These are phyloP conservation scores for Catharus bicknelli DNA, from an alignment of 2,113 vertebrate species.

Conservation along the genomic window DNA sequence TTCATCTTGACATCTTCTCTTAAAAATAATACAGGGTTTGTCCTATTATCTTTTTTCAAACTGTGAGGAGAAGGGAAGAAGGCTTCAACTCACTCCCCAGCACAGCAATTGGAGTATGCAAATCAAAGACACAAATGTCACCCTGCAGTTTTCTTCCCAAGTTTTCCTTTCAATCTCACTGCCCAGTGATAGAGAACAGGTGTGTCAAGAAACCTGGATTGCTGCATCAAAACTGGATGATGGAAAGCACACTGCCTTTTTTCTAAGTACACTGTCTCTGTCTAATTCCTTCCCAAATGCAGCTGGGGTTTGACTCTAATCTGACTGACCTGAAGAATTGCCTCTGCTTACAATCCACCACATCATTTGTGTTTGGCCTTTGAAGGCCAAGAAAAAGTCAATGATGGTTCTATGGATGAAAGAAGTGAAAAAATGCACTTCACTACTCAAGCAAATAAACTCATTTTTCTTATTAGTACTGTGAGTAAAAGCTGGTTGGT, in stretches of 20 bases:
- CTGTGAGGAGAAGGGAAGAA: neutral
- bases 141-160: neutral
- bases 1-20: slow-evolving; percentile 75
- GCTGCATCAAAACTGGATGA: neutral
- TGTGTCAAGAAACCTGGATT: neutral
- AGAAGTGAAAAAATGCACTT: neutral
- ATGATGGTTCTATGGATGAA: neutral
- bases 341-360: neutral
- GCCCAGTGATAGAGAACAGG: neutral
- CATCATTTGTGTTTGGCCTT: neutral
- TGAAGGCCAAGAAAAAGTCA: slow-evolving; percentile 7
- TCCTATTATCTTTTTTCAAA: slow-evolving; percentile 70
- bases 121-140: neutral
- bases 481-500: neutral
- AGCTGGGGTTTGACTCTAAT: neutral
- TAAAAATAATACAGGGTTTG: slow-evolving; percentile 74
- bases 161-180: neutral
- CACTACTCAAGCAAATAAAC: neutral
- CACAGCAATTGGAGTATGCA: neutral
- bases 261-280: neutral
- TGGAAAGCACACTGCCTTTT: neutral
- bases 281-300: neutral
- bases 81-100: neutral
- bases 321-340: neutral
- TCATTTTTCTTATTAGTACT: neutral